Conservation (phyloP, 2,888 invertebrate genomes). For the Agrilus biguttatus region DNA sequence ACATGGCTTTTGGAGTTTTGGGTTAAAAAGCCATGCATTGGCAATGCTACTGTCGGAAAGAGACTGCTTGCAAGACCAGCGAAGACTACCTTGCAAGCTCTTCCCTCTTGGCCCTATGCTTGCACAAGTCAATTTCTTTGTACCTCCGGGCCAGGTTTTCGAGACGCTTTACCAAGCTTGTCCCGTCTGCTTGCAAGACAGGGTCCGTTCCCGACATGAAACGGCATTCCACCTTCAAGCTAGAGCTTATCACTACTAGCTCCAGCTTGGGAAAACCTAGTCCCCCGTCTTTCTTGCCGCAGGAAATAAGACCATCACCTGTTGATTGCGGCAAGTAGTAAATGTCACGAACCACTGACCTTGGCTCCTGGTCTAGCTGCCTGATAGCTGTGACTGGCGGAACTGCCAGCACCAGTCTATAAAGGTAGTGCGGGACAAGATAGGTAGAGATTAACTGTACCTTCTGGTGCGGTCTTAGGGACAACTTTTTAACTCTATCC, state of each 20-base stretch:
- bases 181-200: constrained; percentile 11
- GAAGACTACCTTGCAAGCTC: too few species aligned
- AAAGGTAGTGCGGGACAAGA: constrained; percentile 25
- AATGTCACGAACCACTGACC: too few species aligned
- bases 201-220: constrained; percentile 12
- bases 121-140: too few species aligned
- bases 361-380: constrained; percentile 1
- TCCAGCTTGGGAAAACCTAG: constrained; percentile 17
- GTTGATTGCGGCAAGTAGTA: too few species aligned
- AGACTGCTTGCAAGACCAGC: too few species aligned
- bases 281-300: constrained; percentile 18
- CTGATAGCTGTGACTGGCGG: constrained; percentile 12
- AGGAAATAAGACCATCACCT: too few species aligned
- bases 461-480: too few species aligned
- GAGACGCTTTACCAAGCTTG: constrained; percentile 7
- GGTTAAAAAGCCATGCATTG: constrained; percentile 12
- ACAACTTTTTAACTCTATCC: too few species aligned
- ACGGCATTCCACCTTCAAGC: constrained; percentile 3
- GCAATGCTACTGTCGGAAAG: too few species aligned
- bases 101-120: too few species aligned
- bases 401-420: constrained; percentile 19
- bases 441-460: constrained; percentile 16
- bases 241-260: constrained; percentile 3
- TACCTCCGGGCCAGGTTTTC: too few species aligned
- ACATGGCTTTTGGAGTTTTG: constrained; percentile 16